Evolutionary conservation across 2,797 vertebrate species (phyloP).

Genomic region (Lithobates sylvaticus): DNA sequence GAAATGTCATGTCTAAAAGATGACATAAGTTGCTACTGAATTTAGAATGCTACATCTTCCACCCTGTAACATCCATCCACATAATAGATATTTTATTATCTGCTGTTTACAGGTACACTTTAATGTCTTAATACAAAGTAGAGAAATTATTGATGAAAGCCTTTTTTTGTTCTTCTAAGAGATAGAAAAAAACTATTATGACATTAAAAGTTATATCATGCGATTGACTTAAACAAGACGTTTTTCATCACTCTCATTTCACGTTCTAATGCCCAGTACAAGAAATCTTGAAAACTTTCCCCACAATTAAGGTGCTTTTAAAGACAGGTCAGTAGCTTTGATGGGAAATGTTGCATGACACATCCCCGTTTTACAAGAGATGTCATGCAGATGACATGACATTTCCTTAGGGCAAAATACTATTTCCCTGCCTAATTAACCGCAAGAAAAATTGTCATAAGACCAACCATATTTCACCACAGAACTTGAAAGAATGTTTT

Average conservation of each 20-base stretch:
- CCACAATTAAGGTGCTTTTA: slow-evolving; percentile 48
- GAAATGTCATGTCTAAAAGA: too few species aligned
- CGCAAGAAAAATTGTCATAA: slow-evolving; percentile 54
- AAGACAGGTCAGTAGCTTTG: slow-evolving; percentile 57
- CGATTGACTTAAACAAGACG: background rate
- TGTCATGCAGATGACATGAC: slow-evolving; percentile 52
- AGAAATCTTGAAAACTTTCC: slow-evolving; percentile 40
- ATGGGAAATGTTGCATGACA: slow-evolving; percentile 59
- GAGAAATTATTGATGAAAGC: background rate
- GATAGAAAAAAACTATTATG: background rate
- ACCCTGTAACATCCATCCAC: too few species aligned
- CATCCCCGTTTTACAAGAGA: slow-evolving; percentile 47
- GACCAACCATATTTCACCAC: slow-evolving; percentile 24
- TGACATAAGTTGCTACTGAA: too few species aligned
- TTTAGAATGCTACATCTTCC: too few species aligned
- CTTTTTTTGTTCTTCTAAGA: background rate
- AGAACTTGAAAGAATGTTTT: slow-evolving; percentile 26
- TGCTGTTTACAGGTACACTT: background rate
- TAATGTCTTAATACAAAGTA: background rate
- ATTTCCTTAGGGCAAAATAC: slow-evolving; percentile 44
- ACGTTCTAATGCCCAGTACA: slow-evolving; percentile 13
- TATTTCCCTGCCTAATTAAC: slow-evolving; percentile 59
- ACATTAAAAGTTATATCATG: slow-evolving; percentile 10
- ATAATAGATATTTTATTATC: background rate
- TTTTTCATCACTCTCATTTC: slow-evolving; percentile 22